phyloP scores from a whole-genome alignment of 2,888 invertebrate genomes.

The Brachyptera putata region DNA sequence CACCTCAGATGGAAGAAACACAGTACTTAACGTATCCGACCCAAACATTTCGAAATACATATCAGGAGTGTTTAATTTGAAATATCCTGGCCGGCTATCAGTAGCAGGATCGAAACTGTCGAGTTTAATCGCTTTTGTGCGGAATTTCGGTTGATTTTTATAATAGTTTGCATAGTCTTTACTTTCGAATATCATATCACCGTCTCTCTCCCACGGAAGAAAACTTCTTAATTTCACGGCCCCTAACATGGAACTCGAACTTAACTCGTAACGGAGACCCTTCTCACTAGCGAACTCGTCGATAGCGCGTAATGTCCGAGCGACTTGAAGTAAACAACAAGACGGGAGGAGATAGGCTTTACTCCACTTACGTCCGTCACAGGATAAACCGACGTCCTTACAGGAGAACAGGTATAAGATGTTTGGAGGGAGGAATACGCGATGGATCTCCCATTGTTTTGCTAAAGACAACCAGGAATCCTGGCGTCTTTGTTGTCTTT shows the following conservation, averaged over 20 bases:
- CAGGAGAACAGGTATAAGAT: constrained; percentile 34
- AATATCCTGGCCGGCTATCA: constrained; percentile 35
- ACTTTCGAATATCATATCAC: constrained; percentile 37
- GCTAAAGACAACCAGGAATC: constrained; percentile 30
- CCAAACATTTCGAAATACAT: constrained; percentile 39
- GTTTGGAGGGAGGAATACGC: constrained; percentile 30
- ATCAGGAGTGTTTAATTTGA: constrained; percentile 33
- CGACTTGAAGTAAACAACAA: constrained; percentile 38
- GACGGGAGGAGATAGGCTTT: constrained; percentile 35
- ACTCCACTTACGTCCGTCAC: constrained; percentile 29
- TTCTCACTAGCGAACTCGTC: constrained; percentile 34
- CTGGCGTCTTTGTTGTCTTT: constrained; percentile 24
- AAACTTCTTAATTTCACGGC: constrained; percentile 41
- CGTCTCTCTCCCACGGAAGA: constrained; percentile 42
- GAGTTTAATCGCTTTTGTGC: constrained; percentile 24
- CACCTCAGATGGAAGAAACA: constrained; percentile 29
- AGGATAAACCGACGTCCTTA: constrained; percentile 34
- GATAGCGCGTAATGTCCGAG: constrained; percentile 35
- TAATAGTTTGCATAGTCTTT: constrained; percentile 32
- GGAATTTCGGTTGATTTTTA: constrained; percentile 26
- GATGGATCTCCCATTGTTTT: constrained; percentile 29
- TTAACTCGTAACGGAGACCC: constrained; percentile 38
- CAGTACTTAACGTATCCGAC: constrained; percentile 37
- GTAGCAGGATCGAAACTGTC: constrained; percentile 25
- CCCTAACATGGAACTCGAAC: constrained; percentile 40